Evolutionary conservation across 2,888 invertebrate species (phyloP), one percentile per base, ranked within the genome.

Genomic region (Drosophila tripunctata): DNA sequence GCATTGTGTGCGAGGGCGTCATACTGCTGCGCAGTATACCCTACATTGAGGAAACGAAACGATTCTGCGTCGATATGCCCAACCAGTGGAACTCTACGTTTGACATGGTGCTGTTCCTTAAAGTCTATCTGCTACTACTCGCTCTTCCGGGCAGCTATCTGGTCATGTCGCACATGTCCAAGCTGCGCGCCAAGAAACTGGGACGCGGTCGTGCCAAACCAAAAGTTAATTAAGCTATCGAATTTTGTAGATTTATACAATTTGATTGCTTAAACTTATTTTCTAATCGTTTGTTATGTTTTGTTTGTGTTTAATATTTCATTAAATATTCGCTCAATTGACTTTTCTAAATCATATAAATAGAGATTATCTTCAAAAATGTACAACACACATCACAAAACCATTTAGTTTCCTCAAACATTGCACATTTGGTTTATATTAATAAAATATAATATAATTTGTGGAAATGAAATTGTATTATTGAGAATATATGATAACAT

Each of bases 51-150:
- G 96, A 97, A 88, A 96, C 96, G 0, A 93, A 94, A 47, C 94
- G 92, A 52, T 96, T 96, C 88, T 94, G 95, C 0, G 88, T 97
- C 1, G 92, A 93, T 0, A 88, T 99, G 89, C 98, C 98, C 0
- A 98, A 98, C 90, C 89, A 92, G 3, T 95, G 94, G 93, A 98
- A 99, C 92, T 94, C 96, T 75, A 94, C 96, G 0, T 97, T 99
- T 91, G 95, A 97, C 89, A 95, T 97, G 92, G 96, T 97, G 0
- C 93, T 94, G 0, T 93, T 96, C 63, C 92, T 98, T 82, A 93
- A 96, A 78, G 76, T 96, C 1, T 97, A 98, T 90, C 91, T 98
- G 10, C 91, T 97, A 27, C 78, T 96, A 7, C 91, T 96, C 0
- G 94, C 96, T 45, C 93, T 96, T 75, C 96, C 97, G 1, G 95